Evolutionary conservation across 2,888 invertebrate genomes (phyloP), one percentile per base, ranked within the genome.

Genomic region (Cephus pygmeus): DNA sequence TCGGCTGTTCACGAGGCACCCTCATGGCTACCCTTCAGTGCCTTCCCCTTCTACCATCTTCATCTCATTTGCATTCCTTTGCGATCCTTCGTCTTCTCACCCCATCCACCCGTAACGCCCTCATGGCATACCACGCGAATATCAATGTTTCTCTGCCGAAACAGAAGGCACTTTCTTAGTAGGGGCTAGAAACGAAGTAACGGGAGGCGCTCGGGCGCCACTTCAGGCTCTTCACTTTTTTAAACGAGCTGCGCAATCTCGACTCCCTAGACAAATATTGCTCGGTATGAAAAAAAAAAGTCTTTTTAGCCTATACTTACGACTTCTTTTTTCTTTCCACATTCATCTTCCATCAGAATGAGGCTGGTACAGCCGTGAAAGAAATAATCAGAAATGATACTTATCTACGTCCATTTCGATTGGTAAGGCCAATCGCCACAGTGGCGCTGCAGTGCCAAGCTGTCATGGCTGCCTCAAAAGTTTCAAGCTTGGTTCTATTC

Each of bases 51-150:
- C 15, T 56, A 23, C 23, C 79, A 76, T 73, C 79, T 75, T 79
- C 75, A 83, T 83, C 83, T 85, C 80, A 83, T 86, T 85, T 83
- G 81, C 85, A 84, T 85, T 84, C 82, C 83, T 84, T 85, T 83
- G 83, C 83, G 76, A 83, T 74, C 81, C 82, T 82, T 81, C 82
- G 77, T 79, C 81, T 81, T 83, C 80, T 78, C 81, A 75, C 75
- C 80, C 79, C 77, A 71, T 80, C 76, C 33, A 71, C 77, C 69
- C 76, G 75, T 76, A 77, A 81, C 81, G 80, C 77, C 56, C 79
- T 80, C 71, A 74, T 71, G 73, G 81, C 80, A 81, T 78, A 82
- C 82, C 79, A 34, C 69, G 74, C 75, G 79, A 83, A 83, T 83
- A 83, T 83, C 81, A 81, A 80, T 85, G 79, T 77, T 83, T 82